These are phyloP conservation scores for Rhabditoides inermis DNA, from an alignment of 2,888 invertebrate genomes.

Conservation along the genomic window DNA sequence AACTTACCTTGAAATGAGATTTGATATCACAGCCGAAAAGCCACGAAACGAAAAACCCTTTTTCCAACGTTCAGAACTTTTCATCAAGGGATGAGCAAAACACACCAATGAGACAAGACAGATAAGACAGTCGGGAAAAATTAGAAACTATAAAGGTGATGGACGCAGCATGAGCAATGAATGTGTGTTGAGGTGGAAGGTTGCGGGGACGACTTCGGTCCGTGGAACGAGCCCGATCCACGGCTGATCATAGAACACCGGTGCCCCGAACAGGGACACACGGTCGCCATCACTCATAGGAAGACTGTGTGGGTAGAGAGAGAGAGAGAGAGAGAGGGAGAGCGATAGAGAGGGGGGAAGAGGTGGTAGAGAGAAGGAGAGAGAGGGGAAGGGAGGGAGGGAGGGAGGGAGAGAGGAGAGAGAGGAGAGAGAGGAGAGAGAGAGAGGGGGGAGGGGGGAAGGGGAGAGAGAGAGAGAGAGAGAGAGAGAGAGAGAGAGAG, in stretches of 20 bases:
- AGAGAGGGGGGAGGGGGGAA: slow-evolving; percentile 1
- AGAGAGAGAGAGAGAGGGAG: not conserved
- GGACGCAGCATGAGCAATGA: too few relatives aligned
- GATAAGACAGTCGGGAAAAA: too few relatives aligned
- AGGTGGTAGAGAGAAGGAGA: not conserved
- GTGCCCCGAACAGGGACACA: slow-evolving; percentile 19
- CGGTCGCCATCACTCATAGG: slow-evolving; percentile 14
- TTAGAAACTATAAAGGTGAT: too few relatives aligned
- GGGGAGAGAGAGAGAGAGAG: not conserved
- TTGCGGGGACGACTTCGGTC: slow-evolving; percentile 24
- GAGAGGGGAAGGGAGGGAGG: not conserved
- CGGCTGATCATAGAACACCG: slow-evolving; percentile 18
- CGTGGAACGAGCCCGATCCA: slow-evolving; percentile 32
- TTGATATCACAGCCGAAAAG: too few relatives aligned
- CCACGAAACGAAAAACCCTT: too few relatives aligned
- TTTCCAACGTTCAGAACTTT: too few relatives aligned
- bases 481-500: not conserved
- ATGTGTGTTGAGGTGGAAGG: slow-evolving; percentile 12
- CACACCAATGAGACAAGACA: too few relatives aligned
- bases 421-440: not conserved
- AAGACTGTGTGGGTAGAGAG: slow-evolving; percentile 2
- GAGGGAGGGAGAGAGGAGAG: not conserved
- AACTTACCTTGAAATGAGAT: too few relatives aligned
- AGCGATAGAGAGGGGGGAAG: not conserved
- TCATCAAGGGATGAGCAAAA: too few relatives aligned